A percentile compares a stretch with the other conserved stretches of the same genome.
Evolutionary conservation across 2,797 vertebrate species (phyloP).

Genomic region (Catharus ustulatus): DNA sequence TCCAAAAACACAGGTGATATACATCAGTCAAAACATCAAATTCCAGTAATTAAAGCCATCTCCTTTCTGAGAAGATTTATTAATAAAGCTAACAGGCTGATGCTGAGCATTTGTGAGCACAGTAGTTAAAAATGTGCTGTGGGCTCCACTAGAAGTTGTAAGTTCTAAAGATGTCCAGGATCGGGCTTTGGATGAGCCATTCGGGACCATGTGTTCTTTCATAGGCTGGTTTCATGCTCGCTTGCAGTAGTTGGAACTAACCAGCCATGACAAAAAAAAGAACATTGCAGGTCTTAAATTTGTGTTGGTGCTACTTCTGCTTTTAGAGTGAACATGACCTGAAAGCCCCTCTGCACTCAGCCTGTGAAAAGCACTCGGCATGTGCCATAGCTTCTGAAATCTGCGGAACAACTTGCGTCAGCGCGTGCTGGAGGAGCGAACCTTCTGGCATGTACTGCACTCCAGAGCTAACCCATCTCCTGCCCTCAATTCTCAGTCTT

Average conservation of each 20-base stretch:
- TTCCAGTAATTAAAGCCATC: background rate
- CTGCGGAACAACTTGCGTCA: background rate
- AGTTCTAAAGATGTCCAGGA: background rate
- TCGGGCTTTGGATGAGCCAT: conserved; percentile 27
- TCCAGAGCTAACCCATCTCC: background rate
- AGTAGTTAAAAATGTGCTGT: background rate
- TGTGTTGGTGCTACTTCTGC: conserved; percentile 61
- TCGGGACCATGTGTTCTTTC: background rate
- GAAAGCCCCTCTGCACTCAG: conserved; percentile 56
- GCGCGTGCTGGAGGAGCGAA: rapidly evolving
- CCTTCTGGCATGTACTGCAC: background rate
- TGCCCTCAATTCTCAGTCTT: background rate
- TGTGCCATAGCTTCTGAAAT: conserved; percentile 1
- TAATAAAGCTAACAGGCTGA: background rate
- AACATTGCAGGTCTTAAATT: conserved; percentile 39
- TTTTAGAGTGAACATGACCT: conserved; percentile 51
- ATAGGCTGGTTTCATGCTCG: conserved; percentile 4
- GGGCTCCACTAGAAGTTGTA: background rate
- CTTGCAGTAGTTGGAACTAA: conserved; percentile 25
- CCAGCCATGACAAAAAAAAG: conserved; percentile 47
- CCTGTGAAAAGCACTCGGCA: background rate
- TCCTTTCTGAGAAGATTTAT: background rate
- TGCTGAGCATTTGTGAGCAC: background rate
- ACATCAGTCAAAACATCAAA: background rate
- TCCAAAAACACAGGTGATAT: background rate